phyloP scores from a whole-genome alignment of 2,888 invertebrate genomes.

The Drosophila kanekoi region DNA sequence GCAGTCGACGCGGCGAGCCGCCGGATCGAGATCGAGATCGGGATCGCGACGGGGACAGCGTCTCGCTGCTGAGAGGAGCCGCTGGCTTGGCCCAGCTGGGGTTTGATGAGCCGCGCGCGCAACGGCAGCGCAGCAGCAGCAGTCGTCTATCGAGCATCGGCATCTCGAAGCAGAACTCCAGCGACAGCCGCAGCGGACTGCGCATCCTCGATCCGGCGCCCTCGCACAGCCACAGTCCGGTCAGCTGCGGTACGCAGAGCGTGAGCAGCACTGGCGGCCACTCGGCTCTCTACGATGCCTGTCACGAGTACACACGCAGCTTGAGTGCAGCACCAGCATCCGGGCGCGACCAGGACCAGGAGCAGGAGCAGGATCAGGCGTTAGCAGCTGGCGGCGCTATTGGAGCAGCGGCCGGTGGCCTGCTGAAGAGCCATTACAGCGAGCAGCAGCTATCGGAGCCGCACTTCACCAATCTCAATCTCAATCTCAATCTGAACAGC shows the following conservation, averaged over 20 bases:
- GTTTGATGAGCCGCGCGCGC: conserved; percentile 75
- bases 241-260: conserved; percentile 68
- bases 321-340: conserved; percentile 71
- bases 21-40: conserved; percentile 30
- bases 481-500: conserved; percentile 72
- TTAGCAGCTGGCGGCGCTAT: conserved; percentile 61
- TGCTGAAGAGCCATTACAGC: conserved; percentile 84
- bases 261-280: conserved; percentile 67
- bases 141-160: conserved; percentile 69
- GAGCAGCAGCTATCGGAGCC: conserved; percentile 82
- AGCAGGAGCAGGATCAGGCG: conserved; percentile 5
- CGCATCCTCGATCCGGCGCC: conserved; percentile 61
- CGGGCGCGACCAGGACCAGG: conserved; percentile 32
- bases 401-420: conserved; percentile 41
- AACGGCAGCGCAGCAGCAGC: conserved; percentile 73
- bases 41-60: conserved; percentile 62
- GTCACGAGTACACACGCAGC: conserved; percentile 71
- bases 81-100: conserved; percentile 50
- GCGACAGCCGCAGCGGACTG: conserved; percentile 76
- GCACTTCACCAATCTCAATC: conserved; percentile 73
- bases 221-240: conserved; percentile 72
- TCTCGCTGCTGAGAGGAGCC: conserved; percentile 71
- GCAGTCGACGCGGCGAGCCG: conserved; percentile 43
- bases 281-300: conserved; percentile 75
- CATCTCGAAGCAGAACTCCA: conserved; percentile 82